Percentiles rank a stretch among this genome's conserved stretches.
These are phyloP conservation scores for Pammene fasciana DNA, from an alignment of 2,888 invertebrate genomes.

Conservation along the genomic window DNA sequence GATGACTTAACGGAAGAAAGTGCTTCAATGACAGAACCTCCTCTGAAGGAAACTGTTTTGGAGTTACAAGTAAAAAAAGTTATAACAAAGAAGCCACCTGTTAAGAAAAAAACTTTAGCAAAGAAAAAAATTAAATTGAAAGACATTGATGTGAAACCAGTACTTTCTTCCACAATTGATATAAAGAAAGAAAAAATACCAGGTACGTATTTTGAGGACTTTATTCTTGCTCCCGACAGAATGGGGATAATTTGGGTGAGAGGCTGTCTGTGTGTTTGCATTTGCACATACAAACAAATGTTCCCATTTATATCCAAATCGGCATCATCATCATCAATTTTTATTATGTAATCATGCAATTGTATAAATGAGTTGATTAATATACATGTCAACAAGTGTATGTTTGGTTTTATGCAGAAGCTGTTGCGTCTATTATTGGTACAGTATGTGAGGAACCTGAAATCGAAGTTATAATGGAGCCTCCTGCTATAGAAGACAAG, in stretches of 20 bases:
- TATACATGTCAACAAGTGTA: not conserved
- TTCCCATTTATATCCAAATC: too few relatives aligned
- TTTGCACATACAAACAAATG: too few relatives aligned
- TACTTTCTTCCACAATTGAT: constrained; percentile 44
- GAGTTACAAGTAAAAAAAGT: constrained; percentile 44
- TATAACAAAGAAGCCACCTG: constrained; percentile 45
- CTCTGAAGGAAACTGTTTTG: not conserved
- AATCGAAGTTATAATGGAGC: constrained; percentile 33
- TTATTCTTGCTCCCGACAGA: too few relatives aligned
- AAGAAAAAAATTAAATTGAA: constrained; percentile 35
- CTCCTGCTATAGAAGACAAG: constrained; percentile 32
- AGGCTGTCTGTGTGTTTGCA: too few relatives aligned
- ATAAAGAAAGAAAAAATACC: constrained; percentile 58
- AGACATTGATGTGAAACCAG: constrained; percentile 5
- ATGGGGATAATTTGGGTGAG: too few relatives aligned
- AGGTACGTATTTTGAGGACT: constrained; percentile 52
- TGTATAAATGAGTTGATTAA: not conserved
- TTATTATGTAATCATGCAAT: not conserved
- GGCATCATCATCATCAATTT: too few relatives aligned
- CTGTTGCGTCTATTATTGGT: constrained; percentile 75
- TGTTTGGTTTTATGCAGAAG: constrained; percentile 54
- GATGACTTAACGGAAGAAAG: not conserved
- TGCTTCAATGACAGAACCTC: not conserved
- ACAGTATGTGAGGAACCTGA: constrained; percentile 48
- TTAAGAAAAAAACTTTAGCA: constrained; percentile 24